Base-by-base conservation (phyloP, 2,888 invertebrate genomes). In the Tipula confusa region DNA sequence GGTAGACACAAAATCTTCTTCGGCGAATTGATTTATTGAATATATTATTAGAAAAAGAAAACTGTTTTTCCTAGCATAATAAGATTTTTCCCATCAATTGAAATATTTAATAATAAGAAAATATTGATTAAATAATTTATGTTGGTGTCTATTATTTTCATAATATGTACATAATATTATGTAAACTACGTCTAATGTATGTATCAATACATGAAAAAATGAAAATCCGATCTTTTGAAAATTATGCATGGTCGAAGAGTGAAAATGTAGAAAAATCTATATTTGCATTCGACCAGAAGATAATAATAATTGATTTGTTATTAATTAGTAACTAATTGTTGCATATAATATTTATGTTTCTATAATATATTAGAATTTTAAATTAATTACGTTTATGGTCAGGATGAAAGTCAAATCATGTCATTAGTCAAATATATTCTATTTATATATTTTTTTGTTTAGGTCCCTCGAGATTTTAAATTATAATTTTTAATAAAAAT, bases 301-400 rank as follows among this genome's bases (percentile, higher is more conserved):
- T 64, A 64, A 64, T 64, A 64, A 64, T 64, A 64, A 64, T 64
- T 64, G 64, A 64, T 64, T 64, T 64, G 64, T 64, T 64, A 64
- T 64, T 64, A 64, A 64, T 64, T 64, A 64, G 64, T 24, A 64
- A 64, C 18, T 64, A 64, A 64, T 64, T 64, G 64, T 64, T 64
- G 64, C 64, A 64, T 24, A n/a, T n/a, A 64, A 64, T 64, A 64
- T 24, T 18, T 64, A 64, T 64, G 64, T 64, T 24, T 64, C 24
- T 24, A 64, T 64, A 64, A 64, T 64, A 64, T 7, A 64, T 64
- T 64, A 24, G 64, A 64, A 64, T 64, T 64, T 18, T 64, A 64
- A 43, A 64, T 64, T 64, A 64, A 64, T 64, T 64, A 64, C 18
- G 64, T 64, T 64, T 18, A 64, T n/a, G n/a, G n/a, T n/a, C n/a